Evolutionary conservation across 2,888 invertebrate genomes (phyloP).

Genomic region (Athrips mouffetella): DNA sequence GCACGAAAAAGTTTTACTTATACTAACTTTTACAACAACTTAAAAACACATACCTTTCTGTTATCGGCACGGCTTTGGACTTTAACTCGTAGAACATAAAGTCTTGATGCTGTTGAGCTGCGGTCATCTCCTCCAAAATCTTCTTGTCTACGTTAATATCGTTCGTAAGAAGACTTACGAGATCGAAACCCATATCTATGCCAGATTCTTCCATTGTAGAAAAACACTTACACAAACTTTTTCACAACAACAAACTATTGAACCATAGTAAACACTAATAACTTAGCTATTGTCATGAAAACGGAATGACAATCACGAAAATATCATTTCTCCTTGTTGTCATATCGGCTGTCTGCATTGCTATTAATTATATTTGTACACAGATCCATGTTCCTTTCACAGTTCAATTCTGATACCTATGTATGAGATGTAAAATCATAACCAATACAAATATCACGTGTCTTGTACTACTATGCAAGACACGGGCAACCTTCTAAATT

Average conservation of each 20-base stretch:
- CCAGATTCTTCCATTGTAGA: slow-evolving; percentile 81
- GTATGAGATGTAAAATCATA: too few relatives aligned
- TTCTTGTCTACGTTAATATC: slow-evolving; percentile 73
- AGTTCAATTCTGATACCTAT: too few relatives aligned
- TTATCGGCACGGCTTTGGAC: slow-evolving; percentile 78
- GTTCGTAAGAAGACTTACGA: slow-evolving; percentile 77
- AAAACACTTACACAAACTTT: slow-evolving; percentile 58
- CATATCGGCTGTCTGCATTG: too few relatives aligned
- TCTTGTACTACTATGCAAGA: too few relatives aligned
- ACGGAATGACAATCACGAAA: too few relatives aligned
- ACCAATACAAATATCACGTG: too few relatives aligned
- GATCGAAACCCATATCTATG: slow-evolving; percentile 81
- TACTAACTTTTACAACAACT: slow-evolving; percentile 17
- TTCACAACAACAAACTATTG: slow-evolving; percentile 49
- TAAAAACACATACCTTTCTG: slow-evolving; percentile 74
- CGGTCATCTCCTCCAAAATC: slow-evolving; percentile 76
- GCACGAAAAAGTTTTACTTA: slow-evolving; percentile 20
- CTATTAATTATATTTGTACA: too few relatives aligned
- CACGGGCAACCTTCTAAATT: too few relatives aligned
- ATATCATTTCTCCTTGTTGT: too few relatives aligned
- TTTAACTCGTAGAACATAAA: slow-evolving; percentile 82
- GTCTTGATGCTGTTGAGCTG: slow-evolving; percentile 76
- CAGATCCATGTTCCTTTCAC: too few relatives aligned
- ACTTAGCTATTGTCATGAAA: too few relatives aligned
- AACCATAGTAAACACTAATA: slow-evolving; percentile 49